Evolutionary conservation across 2,113 vertebrate genomes (phyloP).

Genomic region (Chamaea fasciata): DNA sequence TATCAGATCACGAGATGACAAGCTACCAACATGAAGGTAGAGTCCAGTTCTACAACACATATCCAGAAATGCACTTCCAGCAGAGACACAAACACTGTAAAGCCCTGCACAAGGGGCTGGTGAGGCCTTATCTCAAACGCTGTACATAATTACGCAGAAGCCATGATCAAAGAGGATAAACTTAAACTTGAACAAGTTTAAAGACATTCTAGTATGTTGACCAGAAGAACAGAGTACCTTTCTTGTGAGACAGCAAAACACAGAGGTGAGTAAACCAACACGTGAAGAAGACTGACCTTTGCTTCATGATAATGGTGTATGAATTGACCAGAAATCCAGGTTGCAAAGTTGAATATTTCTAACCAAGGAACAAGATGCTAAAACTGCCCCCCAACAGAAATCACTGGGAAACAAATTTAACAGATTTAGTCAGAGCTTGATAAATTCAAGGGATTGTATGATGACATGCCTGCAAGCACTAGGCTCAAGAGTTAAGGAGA

Average conservation of each 20-base stretch:
- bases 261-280: not conserved
- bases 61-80: not conserved
- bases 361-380: not conserved
- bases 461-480: not conserved
- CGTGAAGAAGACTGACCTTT: not conserved
- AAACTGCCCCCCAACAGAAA: not conserved
- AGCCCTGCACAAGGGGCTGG: not conserved
- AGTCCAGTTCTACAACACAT: not conserved
- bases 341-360: not conserved
- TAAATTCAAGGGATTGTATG: not conserved
- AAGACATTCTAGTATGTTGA: not conserved
- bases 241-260: not conserved
- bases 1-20: fast-evolving
- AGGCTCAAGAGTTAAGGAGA: not conserved
- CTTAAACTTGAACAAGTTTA: not conserved
- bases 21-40: not conserved
- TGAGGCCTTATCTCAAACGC: not conserved
- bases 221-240: not conserved
- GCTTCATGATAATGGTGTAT: not conserved
- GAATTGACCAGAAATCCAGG: not conserved
- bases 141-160: not conserved
- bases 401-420: not conserved
- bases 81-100: not conserved
- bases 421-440: not conserved
- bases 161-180: not conserved